phyloP scores from a whole-genome alignment of 2,113 vertebrate genomes.

The Collichthys lucidus region DNA sequence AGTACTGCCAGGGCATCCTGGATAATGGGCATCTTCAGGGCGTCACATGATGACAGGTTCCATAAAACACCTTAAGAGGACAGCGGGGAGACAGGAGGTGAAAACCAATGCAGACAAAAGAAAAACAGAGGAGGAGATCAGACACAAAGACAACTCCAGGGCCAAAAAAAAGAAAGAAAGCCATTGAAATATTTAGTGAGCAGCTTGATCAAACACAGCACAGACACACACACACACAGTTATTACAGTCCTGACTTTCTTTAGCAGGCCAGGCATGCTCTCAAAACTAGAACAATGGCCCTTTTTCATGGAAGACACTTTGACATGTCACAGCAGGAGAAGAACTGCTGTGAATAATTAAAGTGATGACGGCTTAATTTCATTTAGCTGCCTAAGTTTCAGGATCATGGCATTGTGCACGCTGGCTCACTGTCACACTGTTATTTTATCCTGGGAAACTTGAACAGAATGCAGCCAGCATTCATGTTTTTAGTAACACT shows the following conservation, averaged over 20 bases:
- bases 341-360: background rate
- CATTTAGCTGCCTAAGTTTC: background rate
- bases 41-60: conserved; percentile 98
- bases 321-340: background rate
- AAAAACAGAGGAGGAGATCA: conserved; percentile 5
- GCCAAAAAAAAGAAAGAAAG: background rate
- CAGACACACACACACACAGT: background rate
- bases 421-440: background rate
- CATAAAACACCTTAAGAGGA: conserved; percentile 92
- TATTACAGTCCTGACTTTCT: background rate
- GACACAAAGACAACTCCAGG: conserved; percentile 9
- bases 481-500: background rate
- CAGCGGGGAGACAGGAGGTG: background rate
- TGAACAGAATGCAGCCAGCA: background rate
- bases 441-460: background rate
- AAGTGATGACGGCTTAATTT: background rate
- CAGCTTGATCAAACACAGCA: conserved; percentile 14
- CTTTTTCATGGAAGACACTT: background rate
- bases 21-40: conserved; percentile 99
- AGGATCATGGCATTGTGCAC: background rate
- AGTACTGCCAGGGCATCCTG: conserved; percentile 97
- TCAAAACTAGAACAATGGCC: background rate
- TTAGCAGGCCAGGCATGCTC: background rate
- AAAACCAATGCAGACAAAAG: conserved; percentile 1
- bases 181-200: conserved; percentile 44